These are phyloP conservation scores for Orius insidiosus DNA, from an alignment of 1,140 invertebrate species.

Conservation along the genomic window DNA sequence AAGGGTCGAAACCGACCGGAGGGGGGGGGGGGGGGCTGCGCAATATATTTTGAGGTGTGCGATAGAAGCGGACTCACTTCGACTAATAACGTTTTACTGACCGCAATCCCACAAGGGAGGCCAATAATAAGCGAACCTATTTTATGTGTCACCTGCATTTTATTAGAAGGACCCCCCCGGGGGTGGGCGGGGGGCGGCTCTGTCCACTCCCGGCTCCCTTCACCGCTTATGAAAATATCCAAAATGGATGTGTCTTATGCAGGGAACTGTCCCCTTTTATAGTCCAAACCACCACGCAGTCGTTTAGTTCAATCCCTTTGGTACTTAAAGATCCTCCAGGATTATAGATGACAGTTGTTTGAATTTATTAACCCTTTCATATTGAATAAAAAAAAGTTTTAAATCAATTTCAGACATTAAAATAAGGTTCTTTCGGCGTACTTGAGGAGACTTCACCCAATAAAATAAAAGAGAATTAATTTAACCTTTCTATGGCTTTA, in stretches of 20 bases:
- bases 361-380: conserved; percentile 1
- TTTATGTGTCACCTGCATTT: conserved; percentile 9
- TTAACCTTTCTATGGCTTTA: no score
- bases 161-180: neutral
- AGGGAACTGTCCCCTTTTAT: neutral
- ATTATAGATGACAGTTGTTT: conserved; percentile 2
- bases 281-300: neutral
- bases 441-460: no score
- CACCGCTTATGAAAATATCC: conserved; percentile 5
- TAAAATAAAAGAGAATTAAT: no score
- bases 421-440: no score
- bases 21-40: no score
- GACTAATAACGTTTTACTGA: conserved; percentile 8
- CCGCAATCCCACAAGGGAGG: neutral
- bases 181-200: no score
- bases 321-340: neutral
- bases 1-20: no score
- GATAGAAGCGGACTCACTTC: no score
- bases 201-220: neutral
- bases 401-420: no score
- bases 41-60: no score
- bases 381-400: no score
- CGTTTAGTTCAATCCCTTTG: no score
- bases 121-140: conserved; percentile 8
- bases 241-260: conserved; percentile 4